Conservation (phyloP, 2,797 vertebrate species). For the Meriones psammophilus region DNA sequence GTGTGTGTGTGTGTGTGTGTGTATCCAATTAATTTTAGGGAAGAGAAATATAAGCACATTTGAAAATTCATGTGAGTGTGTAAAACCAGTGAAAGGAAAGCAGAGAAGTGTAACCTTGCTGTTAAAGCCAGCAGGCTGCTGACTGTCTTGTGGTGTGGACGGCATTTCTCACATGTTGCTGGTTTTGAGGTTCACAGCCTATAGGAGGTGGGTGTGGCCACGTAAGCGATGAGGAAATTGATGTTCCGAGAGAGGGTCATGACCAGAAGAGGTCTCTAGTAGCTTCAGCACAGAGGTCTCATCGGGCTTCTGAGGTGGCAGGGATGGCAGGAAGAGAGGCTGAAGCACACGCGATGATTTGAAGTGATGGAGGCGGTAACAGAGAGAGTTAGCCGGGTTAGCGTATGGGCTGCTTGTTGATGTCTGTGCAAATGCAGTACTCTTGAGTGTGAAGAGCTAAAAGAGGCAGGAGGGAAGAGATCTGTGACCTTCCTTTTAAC, state of each 20-base stretch:
- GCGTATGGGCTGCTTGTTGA: not conserved
- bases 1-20: too few species aligned
- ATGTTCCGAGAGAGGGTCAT: not conserved
- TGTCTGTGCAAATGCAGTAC: not conserved
- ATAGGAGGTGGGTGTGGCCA: constrained; percentile 1
- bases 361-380: not conserved
- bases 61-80: not conserved
- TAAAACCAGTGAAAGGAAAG: not conserved
- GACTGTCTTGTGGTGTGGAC: not conserved
- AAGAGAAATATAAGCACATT: not conserved
- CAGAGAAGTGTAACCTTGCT: not conserved
- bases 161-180: not conserved
- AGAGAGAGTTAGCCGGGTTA: not conserved
- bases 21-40: not conserved
- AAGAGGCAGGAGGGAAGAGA: not conserved
- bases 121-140: not conserved
- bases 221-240: not conserved
- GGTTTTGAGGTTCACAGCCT: constrained; percentile 21
- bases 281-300: not conserved
- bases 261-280: not conserved
- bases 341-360: not conserved
- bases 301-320: not conserved
- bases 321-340: not conserved
- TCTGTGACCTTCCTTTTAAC: not conserved
- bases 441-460: not conserved